These are phyloP conservation scores for Caerostris extrusa DNA, from an alignment of 1,140 invertebrate species.

Conservation along the genomic window DNA sequence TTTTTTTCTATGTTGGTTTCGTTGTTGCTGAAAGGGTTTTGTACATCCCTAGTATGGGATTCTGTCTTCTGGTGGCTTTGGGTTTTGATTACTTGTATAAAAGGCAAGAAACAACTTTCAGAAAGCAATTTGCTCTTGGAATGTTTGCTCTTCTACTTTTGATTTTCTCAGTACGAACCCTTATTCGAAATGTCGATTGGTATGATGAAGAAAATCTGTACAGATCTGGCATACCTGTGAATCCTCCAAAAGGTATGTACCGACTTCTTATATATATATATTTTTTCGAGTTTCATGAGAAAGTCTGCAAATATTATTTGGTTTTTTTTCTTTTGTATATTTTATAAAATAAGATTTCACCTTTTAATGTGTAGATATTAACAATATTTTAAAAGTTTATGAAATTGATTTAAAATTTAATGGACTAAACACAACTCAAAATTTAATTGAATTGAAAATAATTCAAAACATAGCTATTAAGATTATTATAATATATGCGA, in stretches of 20 bases:
- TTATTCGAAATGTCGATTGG: slow-evolving; percentile 94
- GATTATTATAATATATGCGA: too few species aligned
- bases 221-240: slow-evolving; percentile 92
- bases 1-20: slow-evolving; percentile 96
- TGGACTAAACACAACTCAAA: too few species aligned
- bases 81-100: slow-evolving; percentile 81
- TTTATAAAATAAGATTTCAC: too few species aligned
- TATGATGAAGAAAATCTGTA: slow-evolving; percentile 95
- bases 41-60: slow-evolving; percentile 97
- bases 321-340: not conserved
- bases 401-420: too few species aligned
- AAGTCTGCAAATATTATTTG: not conserved
- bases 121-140: slow-evolving; percentile 80
- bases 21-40: slow-evolving; percentile 97
- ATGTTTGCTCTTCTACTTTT: slow-evolving; percentile 84
- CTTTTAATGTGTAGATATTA: too few species aligned
- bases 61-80: slow-evolving; percentile 92
- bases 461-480: too few species aligned
- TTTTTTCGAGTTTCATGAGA: not conserved
- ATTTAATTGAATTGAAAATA: too few species aligned
- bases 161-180: slow-evolving; percentile 88
- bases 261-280: slow-evolving; percentile 79
- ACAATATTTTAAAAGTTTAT: too few species aligned
- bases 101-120: slow-evolving; percentile 45
- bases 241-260: slow-evolving; percentile 96